Evolutionary conservation across 2,888 invertebrate species (phyloP), one percentile per base, ranked within the genome.

Genomic region (Resseliella maxima): DNA sequence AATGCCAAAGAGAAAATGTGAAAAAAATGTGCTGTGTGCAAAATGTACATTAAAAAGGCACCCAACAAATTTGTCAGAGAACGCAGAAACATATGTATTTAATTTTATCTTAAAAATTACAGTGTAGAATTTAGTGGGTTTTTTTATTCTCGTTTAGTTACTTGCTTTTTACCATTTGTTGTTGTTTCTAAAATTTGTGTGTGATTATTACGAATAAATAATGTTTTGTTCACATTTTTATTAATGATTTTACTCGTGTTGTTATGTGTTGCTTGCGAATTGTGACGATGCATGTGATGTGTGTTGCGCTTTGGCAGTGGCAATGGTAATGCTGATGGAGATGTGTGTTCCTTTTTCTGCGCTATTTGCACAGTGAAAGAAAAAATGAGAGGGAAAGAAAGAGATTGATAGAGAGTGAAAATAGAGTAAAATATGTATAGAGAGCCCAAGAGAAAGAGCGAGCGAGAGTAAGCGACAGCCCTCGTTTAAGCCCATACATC

Each of bases 91-190:
- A 59, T 59, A 59, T 59, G 59, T 59, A 59, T 59, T 59, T 59
- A 24, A 59, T 59, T 59, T 59, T 59, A 59, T 59, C 59, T 59
- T 59, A 59, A 59, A 59, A 59, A 59, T 59, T 59, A 59, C 59
- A 59, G 24, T 59, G 59, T 59, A 59, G 24, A 59, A 59, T 59
- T 59, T 59, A 59, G 59, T 59, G 59, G 59, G 46, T 50, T 50
- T 50, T 41, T 50, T 50, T 41, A 12, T 41, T 50, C 46, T 24
- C 59, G n/a, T 10, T 59, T 59, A 3, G n/a, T 59, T 10, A 3
- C 59, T 24, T 18, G 50, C 15, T 2, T 10, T 2, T 59, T 59
- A 6, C 24, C 59, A 24, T 59, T 59, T 59, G 59, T 59, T n/a
- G n/a, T 0, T 59, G 59, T 59, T 59, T 59, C 24, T 59, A 59